Conservation (phyloP, 2,888 invertebrate species). For the Drosophila monieri region DNA sequence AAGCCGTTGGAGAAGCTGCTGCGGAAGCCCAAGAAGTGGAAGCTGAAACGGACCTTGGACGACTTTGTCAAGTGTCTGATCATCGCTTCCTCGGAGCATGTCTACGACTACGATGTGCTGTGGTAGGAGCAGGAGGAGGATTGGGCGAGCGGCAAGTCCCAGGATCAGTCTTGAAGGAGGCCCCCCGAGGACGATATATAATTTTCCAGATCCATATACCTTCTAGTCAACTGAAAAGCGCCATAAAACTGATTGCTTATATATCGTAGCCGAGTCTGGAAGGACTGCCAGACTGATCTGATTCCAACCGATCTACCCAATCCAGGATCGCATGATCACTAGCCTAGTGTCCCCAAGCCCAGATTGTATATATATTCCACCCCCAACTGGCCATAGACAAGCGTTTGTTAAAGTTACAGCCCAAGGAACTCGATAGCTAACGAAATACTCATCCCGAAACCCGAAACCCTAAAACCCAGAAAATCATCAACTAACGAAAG, state of each 20-base stretch:
- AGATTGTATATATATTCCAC: slow-evolving; percentile 55
- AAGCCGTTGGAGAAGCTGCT: slow-evolving; percentile 51
- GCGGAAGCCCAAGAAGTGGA: slow-evolving; percentile 79
- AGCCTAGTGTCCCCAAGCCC: slow-evolving; percentile 8
- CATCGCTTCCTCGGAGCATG: slow-evolving; percentile 70
- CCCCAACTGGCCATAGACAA: slow-evolving; percentile 24
- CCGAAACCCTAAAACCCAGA: background rate
- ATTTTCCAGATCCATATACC: slow-evolving; percentile 43
- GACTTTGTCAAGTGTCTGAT: slow-evolving; percentile 70
- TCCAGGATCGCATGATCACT: slow-evolving; percentile 1
- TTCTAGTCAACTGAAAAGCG: slow-evolving; percentile 58
- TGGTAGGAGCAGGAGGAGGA: slow-evolving; percentile 51
- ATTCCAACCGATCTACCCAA: slow-evolving; percentile 3
- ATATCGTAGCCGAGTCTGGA: slow-evolving; percentile 14
- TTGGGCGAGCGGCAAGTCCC: slow-evolving; percentile 11
- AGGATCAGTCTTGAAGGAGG: background rate
- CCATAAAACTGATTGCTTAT: slow-evolving; percentile 48
- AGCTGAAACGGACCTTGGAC: slow-evolving; percentile 65
- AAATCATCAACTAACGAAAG: slow-evolving; percentile 64
- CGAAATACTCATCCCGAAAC: slow-evolving; percentile 31
- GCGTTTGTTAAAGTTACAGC: slow-evolving; percentile 61
- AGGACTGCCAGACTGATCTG: background rate
- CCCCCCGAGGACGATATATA: slow-evolving; percentile 4
- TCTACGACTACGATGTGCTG: slow-evolving; percentile 70
- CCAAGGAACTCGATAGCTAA: background rate